Base-by-base conservation (phyloP, 2,797 vertebrate species). In the Tympanoctomys barrerae region DNA sequence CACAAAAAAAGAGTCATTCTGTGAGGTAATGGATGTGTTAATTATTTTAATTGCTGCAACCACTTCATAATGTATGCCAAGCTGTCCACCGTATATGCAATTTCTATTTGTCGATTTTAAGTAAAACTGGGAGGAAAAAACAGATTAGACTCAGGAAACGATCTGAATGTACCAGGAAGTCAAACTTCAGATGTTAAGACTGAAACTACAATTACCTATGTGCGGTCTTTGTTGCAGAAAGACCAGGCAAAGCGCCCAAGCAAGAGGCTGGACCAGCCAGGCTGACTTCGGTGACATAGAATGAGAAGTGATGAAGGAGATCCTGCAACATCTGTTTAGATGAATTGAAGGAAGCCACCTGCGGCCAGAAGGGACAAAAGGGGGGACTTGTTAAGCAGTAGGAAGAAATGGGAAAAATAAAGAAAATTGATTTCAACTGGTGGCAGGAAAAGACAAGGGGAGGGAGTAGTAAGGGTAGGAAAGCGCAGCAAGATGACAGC, bases 321-420 rank as follows among this genome's bases (percentile, higher is more conserved):
- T 39, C 31, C 26, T 42, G 57, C 49, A 68, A 71, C 36, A 54
- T 21, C 77, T 80, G 75, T 42, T 80, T 77, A 49, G 13, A 49
- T 61, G 66, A 66, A 84, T 49, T 96, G 82, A 81, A 84, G 26
- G 42, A 83, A 79, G 88, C 54, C 83, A 39, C 33, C 26, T 75
- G 90, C 80, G 61, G 18, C 22, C 57, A 11, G 39, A 13, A 87
- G 10, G 39, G 36, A 91, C 77, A 36, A 18, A 39, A 81, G 49
- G 42, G 31, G 33, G 3, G n/a, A 22, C 49, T 11, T 28, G 54
- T 4, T 71, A 79, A 54, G 46, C 2, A 28, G 61, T 46, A 75
- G 19, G 70, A n/a, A 46, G 46, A 77, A n/a, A 36, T 1, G 14
- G 42, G 12, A 24, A 24, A 42, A 82, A 49, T 33, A 7, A 78